Base-by-base conservation (phyloP, 2,888 invertebrate genomes). In the Asteroscopus sphinx region DNA sequence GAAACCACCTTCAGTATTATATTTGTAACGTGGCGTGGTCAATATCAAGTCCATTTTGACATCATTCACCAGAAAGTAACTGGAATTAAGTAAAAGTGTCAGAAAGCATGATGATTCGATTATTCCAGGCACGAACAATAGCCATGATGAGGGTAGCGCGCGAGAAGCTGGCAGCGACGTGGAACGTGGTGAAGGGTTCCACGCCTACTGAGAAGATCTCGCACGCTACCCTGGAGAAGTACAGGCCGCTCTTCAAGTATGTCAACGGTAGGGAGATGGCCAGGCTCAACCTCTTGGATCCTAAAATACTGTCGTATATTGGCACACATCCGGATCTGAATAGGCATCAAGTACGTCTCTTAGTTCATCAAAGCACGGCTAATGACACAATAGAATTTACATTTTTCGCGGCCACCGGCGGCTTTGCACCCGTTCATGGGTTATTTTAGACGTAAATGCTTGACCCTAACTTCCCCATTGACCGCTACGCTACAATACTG, bases 221-320 rank as follows among this genome's bases (percentile, higher is more conserved):
- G 0, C 71, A 79, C 33, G 66, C 82, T n/a, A 85, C 80, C 1
- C 68, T 94, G 39, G 91, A 91, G 70, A 74, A 75, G 68, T 94
- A 81, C 57, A 78, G 93, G 3, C 93, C 93, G 0, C 79, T 94
- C 8, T 93, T 94, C 64, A 91, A 91, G 61, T 87, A 93, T 46
- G 35, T 93, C 5, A 87, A 79, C 26, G 93, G 88, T 1, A 81
- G 83, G 39, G 93, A 94, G 56, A 93, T 94, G 39, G 80, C 92
- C 0, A 77, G 82, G 13, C 85, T 94, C 0, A 92, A 94, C 46
- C 70, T 94, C 12, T 73, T 55, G 0, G 87, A 93, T 49, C 67
- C 80, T 0, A 82, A 79, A 37, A 91, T 94, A 41, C 65, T 94
- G 11, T 81, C 81, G 0, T 93, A 72, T 57, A 82, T 93, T 16